A percentile compares a stretch with the other conserved stretches of the same genome.
These are phyloP conservation scores for Odontomachus brunneus DNA, from an alignment of 1,140 invertebrate species.

Conservation along the genomic window DNA sequence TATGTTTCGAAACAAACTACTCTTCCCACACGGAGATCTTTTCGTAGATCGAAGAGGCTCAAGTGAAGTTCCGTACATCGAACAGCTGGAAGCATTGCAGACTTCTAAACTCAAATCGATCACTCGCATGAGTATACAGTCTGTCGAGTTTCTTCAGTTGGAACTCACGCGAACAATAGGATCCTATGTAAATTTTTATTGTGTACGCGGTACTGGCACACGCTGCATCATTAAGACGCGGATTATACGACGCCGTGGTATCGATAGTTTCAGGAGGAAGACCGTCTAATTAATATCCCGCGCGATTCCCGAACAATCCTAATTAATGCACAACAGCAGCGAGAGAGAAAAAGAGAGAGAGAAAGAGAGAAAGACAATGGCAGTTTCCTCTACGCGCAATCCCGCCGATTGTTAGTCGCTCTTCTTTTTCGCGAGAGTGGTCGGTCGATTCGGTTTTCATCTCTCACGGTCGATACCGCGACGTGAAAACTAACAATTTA, in stretches of 20 bases:
- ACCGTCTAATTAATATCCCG: slow-evolving; percentile 46
- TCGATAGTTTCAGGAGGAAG: slow-evolving; percentile 43
- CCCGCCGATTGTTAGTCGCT: slow-evolving; percentile 29
- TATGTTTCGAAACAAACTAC: too few species aligned
- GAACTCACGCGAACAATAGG: slow-evolving; percentile 26
- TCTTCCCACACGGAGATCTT: background rate
- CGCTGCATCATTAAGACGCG: slow-evolving; percentile 31
- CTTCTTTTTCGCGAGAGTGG: background rate
- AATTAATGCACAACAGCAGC: slow-evolving; percentile 35
- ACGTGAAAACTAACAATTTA: slow-evolving; percentile 17
- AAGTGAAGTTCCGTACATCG: background rate
- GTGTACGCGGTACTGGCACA: background rate
- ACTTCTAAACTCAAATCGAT: slow-evolving; percentile 29
- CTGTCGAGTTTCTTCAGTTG: background rate
- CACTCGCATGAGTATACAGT: background rate
- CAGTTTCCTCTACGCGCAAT: background rate
- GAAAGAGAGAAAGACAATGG: slow-evolving; percentile 32
- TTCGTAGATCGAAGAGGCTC: background rate
- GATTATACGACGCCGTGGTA: background rate
- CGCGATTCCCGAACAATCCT: slow-evolving; percentile 29
- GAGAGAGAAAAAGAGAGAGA: background rate
- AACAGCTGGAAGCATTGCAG: background rate
- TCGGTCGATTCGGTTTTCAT: background rate
- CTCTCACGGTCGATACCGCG: slow-evolving; percentile 1
- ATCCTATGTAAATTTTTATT: slow-evolving; percentile 45